phyloP scores from a whole-genome alignment of 2,888 invertebrate species.

The Andrena marginata region DNA sequence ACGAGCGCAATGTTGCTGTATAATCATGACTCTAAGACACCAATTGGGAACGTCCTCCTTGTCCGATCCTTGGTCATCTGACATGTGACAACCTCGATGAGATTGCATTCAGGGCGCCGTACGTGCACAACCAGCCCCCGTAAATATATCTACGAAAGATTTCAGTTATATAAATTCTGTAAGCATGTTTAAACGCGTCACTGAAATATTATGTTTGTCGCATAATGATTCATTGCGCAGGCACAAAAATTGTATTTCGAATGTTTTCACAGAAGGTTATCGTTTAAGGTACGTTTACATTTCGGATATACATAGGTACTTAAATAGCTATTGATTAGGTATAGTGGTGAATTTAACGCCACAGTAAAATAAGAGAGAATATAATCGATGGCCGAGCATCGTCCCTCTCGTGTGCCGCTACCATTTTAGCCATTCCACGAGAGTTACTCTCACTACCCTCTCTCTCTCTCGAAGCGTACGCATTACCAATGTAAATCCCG shows the following conservation, averaged over 20 bases:
- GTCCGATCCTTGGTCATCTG: constrained; percentile 45
- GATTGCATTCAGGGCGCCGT: constrained; percentile 7
- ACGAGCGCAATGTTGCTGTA: constrained; percentile 82
- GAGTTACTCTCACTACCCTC: constrained; percentile 35
- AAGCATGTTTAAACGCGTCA: neutral
- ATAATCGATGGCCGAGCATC: constrained; percentile 26
- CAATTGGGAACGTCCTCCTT: constrained; percentile 62
- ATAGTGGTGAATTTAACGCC: neutral
- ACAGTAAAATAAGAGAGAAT: constrained; percentile 6
- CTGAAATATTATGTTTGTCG: too few relatives aligned
- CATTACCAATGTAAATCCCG: constrained; percentile 81
- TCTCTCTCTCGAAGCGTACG: constrained; percentile 57
- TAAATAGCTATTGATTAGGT: neutral
- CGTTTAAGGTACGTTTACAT: too few relatives aligned
- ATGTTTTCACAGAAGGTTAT: too few relatives aligned
- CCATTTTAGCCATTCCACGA: constrained; percentile 60
- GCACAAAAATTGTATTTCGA: too few relatives aligned
- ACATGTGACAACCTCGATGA: constrained; percentile 39
- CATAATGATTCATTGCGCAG: too few relatives aligned
- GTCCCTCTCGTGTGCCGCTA: constrained; percentile 42
- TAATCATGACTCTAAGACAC: constrained; percentile 78
- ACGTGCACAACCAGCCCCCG: neutral
- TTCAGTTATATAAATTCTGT: neutral
- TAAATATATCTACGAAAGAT: neutral
- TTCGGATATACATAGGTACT: neutral